Conservation (phyloP, 2,888 invertebrate genomes). For the Lycaena phlaeas region DNA sequence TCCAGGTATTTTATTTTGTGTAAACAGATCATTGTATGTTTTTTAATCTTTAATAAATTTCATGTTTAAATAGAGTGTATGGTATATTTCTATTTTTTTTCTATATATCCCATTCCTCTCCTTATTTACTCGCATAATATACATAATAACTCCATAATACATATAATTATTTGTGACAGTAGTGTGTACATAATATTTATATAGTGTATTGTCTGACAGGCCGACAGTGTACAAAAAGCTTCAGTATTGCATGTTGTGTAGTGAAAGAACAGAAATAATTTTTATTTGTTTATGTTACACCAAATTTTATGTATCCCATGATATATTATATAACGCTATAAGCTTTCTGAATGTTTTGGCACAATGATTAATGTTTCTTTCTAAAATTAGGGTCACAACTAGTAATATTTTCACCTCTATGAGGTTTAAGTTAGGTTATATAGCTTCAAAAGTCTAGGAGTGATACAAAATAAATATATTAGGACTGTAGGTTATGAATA, state of each 20-base stretch:
- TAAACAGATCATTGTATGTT: constrained; percentile 70
- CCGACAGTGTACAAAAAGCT: constrained; percentile 48
- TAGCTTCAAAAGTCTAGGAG: background rate
- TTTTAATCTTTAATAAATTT: constrained; percentile 70
- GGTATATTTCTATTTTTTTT: constrained; percentile 70
- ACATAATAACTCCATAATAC: constrained; percentile 43
- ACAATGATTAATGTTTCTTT: background rate
- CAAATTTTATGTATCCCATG: constrained; percentile 44
- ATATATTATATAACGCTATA: constrained; percentile 26
- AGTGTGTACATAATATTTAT: constrained; percentile 51
- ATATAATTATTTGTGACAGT: constrained; percentile 64
- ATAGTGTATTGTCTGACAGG: constrained; percentile 53
- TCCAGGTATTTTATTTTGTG: constrained; percentile 72
- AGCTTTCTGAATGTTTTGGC: background rate
- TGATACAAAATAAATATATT: background rate
- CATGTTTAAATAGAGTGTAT: constrained; percentile 72
- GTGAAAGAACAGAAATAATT: constrained; percentile 50
- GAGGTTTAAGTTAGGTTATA: background rate
- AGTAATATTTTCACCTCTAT: constrained; percentile 1
- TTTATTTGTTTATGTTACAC: constrained; percentile 66
- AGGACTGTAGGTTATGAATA: constrained; percentile 1
- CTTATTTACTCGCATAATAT: constrained; percentile 60
- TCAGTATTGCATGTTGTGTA: constrained; percentile 66
- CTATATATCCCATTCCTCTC: constrained; percentile 55
- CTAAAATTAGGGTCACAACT: background rate